These are phyloP conservation scores for Coreius guichenoti DNA, from an alignment of 2,797 vertebrate genomes.

Conservation along the genomic window DNA sequence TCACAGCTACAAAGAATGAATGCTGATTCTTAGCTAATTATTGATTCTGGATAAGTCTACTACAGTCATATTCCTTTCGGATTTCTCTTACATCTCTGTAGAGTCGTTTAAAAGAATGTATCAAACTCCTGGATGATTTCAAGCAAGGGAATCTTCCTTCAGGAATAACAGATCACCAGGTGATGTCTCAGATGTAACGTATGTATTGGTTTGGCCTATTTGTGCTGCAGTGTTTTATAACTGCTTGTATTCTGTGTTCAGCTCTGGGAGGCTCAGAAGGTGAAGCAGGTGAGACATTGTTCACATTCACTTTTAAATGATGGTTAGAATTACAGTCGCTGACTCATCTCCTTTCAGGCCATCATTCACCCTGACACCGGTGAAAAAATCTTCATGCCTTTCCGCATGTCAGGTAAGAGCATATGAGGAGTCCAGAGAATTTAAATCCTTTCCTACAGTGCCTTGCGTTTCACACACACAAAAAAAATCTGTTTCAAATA, in stretches of 20 bases:
- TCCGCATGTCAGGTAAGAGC: constrained; percentile 94
- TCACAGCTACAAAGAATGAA: not conserved
- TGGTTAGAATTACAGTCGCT: constrained; percentile 6
- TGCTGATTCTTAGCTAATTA: not conserved
- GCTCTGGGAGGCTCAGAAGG: constrained; percentile 98
- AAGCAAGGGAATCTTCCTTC: constrained; percentile 85
- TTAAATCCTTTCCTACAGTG: not conserved
- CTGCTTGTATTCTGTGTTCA: constrained; percentile 64
- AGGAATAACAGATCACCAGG: constrained; percentile 79
- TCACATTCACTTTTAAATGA: constrained; percentile 9
- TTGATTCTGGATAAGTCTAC: not conserved
- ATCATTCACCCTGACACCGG: constrained; percentile 97
- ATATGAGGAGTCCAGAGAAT: not conserved
- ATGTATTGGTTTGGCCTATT: not conserved
- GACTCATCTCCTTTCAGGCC: constrained; percentile 83
- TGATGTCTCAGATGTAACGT: constrained; percentile 27
- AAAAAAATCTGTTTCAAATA: not conserved
- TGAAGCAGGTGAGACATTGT: constrained; percentile 91
- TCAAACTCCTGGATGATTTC: constrained; percentile 91
- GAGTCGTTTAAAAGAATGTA: constrained; percentile 85
- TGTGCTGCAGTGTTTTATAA: constrained; percentile 15
- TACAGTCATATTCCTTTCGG: not conserved
- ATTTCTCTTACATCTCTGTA: constrained; percentile 62
- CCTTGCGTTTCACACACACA: not conserved
- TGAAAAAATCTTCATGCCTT: constrained; percentile 99